Evolutionary conservation across 2,888 invertebrate genomes (phyloP).

Genomic region (Ferrisia virgata): DNA sequence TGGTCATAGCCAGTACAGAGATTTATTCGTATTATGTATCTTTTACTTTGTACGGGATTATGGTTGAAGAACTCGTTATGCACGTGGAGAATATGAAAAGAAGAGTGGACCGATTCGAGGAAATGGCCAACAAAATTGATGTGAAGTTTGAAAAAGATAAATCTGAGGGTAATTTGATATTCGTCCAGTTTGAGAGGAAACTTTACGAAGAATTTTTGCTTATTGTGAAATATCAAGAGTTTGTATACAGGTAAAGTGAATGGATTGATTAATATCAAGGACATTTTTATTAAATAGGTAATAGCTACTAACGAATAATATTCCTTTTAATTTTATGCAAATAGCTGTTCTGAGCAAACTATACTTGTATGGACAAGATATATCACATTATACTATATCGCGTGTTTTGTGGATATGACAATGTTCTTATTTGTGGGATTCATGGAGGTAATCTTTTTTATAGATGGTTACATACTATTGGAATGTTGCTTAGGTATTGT

Average conservation of each 20-base stretch:
- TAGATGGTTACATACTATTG: no score
- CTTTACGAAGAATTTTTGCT: background rate
- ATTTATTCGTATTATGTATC: background rate
- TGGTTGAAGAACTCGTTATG: background rate
- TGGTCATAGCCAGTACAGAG: background rate
- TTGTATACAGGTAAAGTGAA: background rate
- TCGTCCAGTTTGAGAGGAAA: background rate
- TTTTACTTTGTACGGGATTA: background rate
- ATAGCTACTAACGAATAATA: no score
- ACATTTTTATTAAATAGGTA: no score
- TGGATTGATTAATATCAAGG: no score
- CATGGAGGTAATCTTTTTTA: no score
- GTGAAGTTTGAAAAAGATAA: background rate
- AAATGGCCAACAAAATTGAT: background rate
- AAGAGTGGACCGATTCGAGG: background rate
- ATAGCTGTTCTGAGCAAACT: no score
- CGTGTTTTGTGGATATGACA: no score
- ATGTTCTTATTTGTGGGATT: no score
- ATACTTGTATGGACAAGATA: no score
- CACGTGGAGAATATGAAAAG: background rate
- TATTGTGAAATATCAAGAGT: background rate
- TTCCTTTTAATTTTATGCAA: no score
- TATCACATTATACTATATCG: no score
- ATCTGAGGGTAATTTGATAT: background rate
- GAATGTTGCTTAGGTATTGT: no score